Conservation (phyloP, 2,888 invertebrate genomes). For the Ophion ventricosus region DNA sequence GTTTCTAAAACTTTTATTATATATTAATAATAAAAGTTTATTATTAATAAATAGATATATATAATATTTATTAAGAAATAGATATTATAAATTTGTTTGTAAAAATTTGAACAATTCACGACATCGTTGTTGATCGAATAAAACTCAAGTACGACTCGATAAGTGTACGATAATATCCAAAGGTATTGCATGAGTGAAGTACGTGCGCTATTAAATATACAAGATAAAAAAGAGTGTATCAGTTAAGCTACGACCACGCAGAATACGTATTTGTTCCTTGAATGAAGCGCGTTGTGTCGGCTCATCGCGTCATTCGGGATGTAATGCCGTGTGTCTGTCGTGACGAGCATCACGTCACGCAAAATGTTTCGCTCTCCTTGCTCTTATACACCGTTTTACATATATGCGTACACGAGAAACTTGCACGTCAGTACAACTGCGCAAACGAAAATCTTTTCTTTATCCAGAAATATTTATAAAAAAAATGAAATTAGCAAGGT, state of each 20-base stretch:
- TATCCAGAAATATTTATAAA: not conserved
- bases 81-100: too few species aligned
- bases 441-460: conserved; percentile 50
- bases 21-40: too few species aligned
- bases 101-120: too few species aligned
- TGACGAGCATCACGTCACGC: conserved; percentile 30
- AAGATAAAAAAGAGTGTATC: not conserved
- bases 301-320: conserved; percentile 28
- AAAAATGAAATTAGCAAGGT: not conserved
- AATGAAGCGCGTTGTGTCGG: conserved; percentile 12
- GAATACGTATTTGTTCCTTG: conserved; percentile 22
- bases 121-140: not conserved
- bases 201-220: not conserved
- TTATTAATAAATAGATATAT: too few species aligned
- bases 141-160: not conserved
- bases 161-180: not conserved
- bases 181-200: not conserved
- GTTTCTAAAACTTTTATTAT: too few species aligned
- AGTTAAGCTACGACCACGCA: not conserved
- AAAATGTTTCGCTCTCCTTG: conserved; percentile 44
- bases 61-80: too few species aligned
- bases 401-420: conserved; percentile 38
- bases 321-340: conserved; percentile 27
- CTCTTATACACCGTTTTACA: conserved; percentile 22
- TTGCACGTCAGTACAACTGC: conserved; percentile 47